These are phyloP conservation scores for Pollachius pollachius DNA, from an alignment of 2,113 vertebrate genomes.

Conservation along the genomic window DNA sequence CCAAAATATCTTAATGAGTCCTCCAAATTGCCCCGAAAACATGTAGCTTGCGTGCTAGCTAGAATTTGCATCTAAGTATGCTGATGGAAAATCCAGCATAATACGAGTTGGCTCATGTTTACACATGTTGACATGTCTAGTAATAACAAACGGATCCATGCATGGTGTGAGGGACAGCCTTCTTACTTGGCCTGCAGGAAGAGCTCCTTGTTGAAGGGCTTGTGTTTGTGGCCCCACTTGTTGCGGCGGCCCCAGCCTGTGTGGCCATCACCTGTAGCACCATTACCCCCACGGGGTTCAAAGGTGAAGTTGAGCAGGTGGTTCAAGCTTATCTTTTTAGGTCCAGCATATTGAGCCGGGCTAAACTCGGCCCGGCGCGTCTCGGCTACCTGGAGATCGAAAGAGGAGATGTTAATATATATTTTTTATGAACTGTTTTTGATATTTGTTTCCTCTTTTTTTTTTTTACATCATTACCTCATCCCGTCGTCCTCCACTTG, in stretches of 20 bases:
- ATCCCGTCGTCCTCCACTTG: conserved; percentile 96
- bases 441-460: no score
- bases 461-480: conserved; percentile 78
- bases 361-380: conserved; percentile 95
- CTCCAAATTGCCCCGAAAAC: no score
- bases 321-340: conserved; percentile 97
- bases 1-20: no score
- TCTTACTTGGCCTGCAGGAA: conserved; percentile 98
- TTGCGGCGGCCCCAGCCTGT: conserved; percentile 92
- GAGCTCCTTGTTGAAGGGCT: conserved; percentile 98
- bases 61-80: no score
- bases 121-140: no score
- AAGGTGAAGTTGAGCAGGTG: conserved; percentile 98
- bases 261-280: conserved; percentile 78
- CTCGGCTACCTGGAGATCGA: conserved; percentile 88
- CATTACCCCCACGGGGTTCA: conserved; percentile 92
- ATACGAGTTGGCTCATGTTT: no score
- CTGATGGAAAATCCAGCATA: no score
- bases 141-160: no score
- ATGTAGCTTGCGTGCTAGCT: no score
- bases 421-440: not conserved
- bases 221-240: conserved; percentile 94
- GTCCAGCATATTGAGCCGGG: conserved; percentile 97
- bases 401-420: not conserved
- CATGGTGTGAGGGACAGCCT: not conserved